Evolutionary conservation across 2,113 vertebrate genomes (phyloP), one percentile per base, ranked within the genome.

Genomic region (Phrynocephalus versicolor): DNA sequence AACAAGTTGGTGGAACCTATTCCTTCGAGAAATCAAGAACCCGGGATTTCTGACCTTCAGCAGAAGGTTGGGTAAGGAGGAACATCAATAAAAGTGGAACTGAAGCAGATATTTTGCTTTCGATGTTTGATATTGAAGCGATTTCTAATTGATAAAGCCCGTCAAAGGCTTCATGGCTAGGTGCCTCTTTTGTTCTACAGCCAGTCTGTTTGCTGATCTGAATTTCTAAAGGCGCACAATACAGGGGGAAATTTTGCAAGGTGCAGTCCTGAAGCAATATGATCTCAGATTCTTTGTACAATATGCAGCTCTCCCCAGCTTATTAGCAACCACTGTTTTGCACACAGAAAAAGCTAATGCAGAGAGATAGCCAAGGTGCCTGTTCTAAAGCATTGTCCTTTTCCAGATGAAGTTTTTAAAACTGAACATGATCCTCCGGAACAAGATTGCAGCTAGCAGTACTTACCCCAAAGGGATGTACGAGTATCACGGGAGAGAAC

Each of bases 311-410:
- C 88, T 62, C 25, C 87, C 79, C 14, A 25, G 67, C 1, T 7
- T 65, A 33, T 1, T 58, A 55, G 77, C 75, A 30, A 67, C 81
- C 87, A 35, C 79, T 69, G 0, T 69, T 73, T 71, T 86, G 57
- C 27, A 60, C 85, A 82, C 60, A 15, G 86, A 87, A 80, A 89
- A 55, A 93, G 74, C 25, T 83, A 91, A 91, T 62, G 87, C 91
- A 86, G 45, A 0, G 39, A 39, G 70, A 71, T 62, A n/a, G 76
- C 2, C 85, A 86, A 85, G 35, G 27, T 23, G 37, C 37, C 30
- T 15, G 1, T 23, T 72, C 21, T 58, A 45, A 18, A 41, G 39
- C 67, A 72, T 45, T 64, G 57, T 65, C 55, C 14, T 62, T 79
- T 79, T 27, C 35, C 21, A 10, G n/a, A 27, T 71, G 18, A 45